Conservation (phyloP, 1,140 invertebrate genomes). For the Papilio glaucus region DNA sequence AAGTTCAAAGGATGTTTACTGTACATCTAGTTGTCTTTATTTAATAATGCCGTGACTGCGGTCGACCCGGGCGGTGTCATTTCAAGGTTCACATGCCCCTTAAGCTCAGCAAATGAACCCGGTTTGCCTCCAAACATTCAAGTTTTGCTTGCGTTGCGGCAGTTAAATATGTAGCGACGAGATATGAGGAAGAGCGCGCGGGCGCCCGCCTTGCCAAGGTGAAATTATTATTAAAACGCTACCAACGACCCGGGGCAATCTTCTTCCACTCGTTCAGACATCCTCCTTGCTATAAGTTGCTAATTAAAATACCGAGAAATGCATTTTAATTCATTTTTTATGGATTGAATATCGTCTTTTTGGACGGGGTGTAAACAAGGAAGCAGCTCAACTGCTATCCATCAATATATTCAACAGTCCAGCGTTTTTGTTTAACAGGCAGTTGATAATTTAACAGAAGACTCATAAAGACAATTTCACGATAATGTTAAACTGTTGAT, state of each 20-base stretch:
- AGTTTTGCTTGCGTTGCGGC: constrained; percentile 46
- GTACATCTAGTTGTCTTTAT: constrained; percentile 46
- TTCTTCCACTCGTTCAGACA: constrained; percentile 19
- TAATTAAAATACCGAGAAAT: constrained; percentile 32
- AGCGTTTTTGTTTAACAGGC: too few relatives aligned
- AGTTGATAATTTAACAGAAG: too few relatives aligned
- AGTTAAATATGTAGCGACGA: constrained; percentile 42
- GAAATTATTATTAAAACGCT: constrained; percentile 42
- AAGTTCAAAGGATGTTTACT: constrained; percentile 47
- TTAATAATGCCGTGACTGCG: constrained; percentile 50
- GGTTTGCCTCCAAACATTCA: constrained; percentile 62
- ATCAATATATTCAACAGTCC: too few relatives aligned
- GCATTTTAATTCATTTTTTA: constrained; percentile 15
- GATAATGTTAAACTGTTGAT: background rate
- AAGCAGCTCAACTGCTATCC: background rate
- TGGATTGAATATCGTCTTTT: background rate
- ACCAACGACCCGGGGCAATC: constrained; percentile 37
- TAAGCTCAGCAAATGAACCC: constrained; percentile 55
- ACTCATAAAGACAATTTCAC: background rate
- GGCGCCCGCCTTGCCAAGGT: constrained; percentile 43
- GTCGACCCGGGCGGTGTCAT: constrained; percentile 45
- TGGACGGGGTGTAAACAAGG: background rate
- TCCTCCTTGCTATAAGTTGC: background rate
- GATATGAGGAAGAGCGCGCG: constrained; percentile 48
- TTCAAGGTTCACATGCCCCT: constrained; percentile 62